Conservation (phyloP, 1,140 invertebrate genomes). For the Lordiphosa collinella region DNA sequence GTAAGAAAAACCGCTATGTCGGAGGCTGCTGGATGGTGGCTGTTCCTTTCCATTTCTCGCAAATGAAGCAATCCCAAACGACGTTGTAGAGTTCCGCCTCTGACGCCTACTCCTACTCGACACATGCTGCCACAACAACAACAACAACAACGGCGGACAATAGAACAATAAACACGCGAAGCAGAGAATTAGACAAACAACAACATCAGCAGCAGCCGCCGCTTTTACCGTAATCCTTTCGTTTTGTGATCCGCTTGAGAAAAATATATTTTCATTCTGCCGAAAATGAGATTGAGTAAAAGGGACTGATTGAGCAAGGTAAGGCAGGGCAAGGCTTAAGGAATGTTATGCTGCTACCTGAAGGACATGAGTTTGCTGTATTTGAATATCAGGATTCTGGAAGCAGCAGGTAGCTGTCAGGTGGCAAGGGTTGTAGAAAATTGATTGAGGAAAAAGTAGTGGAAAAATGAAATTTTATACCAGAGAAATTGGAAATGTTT, state of each 20-base stretch:
- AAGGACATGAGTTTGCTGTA: conserved; percentile 13
- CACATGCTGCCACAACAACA: conserved; percentile 12
- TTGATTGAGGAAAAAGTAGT: too few species aligned
- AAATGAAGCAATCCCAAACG: conserved; percentile 1
- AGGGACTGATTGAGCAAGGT: conserved; percentile 27
- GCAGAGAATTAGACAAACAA: conserved; percentile 7
- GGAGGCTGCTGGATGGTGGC: conserved; percentile 7
- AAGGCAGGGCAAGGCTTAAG: conserved; percentile 7
- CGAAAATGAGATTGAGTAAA: conserved; percentile 23
- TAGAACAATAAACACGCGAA: conserved; percentile 15
- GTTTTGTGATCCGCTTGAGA: conserved; percentile 34
- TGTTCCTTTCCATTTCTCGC: conserved; percentile 17
- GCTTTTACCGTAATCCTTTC: conserved; percentile 40
- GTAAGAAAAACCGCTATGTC: conserved; percentile 15
- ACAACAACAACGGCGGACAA: conserved; percentile 10
- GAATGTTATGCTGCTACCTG: conserved; percentile 5
- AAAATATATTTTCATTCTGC: conserved; percentile 33
- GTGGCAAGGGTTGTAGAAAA: neutral
- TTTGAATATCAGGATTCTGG: conserved; percentile 12
- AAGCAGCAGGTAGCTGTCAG: neutral
- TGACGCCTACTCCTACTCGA: conserved; percentile 8
- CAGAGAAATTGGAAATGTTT: too few species aligned
- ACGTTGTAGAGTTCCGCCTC: conserved; percentile 7
- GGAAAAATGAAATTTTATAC: too few species aligned
- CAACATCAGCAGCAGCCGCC: conserved; percentile 6